Percentiles rank a stretch among this genome's conserved stretches.
Conservation (phyloP, 2,888 invertebrate genomes). For the Notocelia uddmanniana region DNA sequence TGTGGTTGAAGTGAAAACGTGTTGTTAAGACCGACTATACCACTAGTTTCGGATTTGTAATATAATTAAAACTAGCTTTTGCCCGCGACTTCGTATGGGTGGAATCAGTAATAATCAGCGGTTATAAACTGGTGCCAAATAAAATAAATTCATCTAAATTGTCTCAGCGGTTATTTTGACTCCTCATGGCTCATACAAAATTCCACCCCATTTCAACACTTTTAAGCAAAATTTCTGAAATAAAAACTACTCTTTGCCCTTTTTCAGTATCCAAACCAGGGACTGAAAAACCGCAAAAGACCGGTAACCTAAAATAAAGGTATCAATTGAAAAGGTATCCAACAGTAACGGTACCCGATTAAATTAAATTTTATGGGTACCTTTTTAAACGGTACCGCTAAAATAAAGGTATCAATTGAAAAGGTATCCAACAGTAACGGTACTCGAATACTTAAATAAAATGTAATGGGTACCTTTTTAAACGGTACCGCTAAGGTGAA, state of each 20-base stretch:
- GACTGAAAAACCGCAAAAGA: no score
- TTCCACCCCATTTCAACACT: background rate
- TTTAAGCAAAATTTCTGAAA: constrained; percentile 5
- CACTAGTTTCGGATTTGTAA: constrained; percentile 7
- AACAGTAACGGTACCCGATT: no score
- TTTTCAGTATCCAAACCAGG: background rate
- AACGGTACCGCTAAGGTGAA: no score
- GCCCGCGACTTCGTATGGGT: background rate
- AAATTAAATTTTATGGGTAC: no score
- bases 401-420: no score
- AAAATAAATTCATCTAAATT: background rate
- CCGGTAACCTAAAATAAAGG: no score
- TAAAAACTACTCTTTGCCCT: constrained; percentile 7
- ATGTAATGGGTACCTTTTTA: no score
- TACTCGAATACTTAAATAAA: no score
- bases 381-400: no score
- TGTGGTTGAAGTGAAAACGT: constrained; percentile 1
- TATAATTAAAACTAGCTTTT: background rate
- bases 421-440: no score
- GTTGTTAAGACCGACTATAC: background rate
- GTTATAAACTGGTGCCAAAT: constrained; percentile 2
- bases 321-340: no score
- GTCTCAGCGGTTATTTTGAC: background rate
- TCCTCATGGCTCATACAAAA: background rate
- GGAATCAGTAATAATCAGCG: constrained; percentile 6